Evolutionary conservation across 2,888 invertebrate genomes (phyloP), one percentile per base, ranked within the genome.

Genomic region (Machimus atricapillus): DNA sequence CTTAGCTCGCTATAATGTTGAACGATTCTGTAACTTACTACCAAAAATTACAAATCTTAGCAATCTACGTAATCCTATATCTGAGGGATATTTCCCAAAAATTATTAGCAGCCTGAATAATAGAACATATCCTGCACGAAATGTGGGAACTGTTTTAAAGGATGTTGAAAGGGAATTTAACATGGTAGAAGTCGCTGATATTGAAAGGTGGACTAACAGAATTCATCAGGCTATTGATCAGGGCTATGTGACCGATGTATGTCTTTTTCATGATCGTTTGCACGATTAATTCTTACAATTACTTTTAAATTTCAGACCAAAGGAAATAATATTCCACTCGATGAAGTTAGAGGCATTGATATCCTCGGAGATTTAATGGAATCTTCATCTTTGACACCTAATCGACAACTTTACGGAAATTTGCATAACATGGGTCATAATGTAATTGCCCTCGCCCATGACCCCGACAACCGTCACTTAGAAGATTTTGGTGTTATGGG

Each of bases 361-460:
- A 92, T 95, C 4, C 93, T 97, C 43, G 97, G 97, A 31, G 96
- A 97, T 92, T 93, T 97, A 88, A 93, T 97, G 90, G 97, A 97
- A 92, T 93, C 96, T 0, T 94, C 95, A 66, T 93, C 94, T 76
- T 91, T 97, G 43, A 95, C 96, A 34, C 93, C 94, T 7, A 96
- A 97, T 92, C 92, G 93, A 0, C 93, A 93, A 73, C 94, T 95
- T 90, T 97, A 97, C 91, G 97, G 97, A 0, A 95, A 96, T 91
- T 90, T 97, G 76, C 97, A 97, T 92, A 97, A 97, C 92, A 94
- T 96, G 93, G 97, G 97, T 0, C 97, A 97, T 90, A 94, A 96
- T 27, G 93, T 96, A 90, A 94, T 97, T 88, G 95, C 96, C 0
- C 95, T 94, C 90, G 93, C 95, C 7, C 97, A 97, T 90, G 97